Percentiles rank a stretch among this genome's conserved stretches.
Conservation (phyloP, 2,888 invertebrate species). For the Heliconius cydno region DNA sequence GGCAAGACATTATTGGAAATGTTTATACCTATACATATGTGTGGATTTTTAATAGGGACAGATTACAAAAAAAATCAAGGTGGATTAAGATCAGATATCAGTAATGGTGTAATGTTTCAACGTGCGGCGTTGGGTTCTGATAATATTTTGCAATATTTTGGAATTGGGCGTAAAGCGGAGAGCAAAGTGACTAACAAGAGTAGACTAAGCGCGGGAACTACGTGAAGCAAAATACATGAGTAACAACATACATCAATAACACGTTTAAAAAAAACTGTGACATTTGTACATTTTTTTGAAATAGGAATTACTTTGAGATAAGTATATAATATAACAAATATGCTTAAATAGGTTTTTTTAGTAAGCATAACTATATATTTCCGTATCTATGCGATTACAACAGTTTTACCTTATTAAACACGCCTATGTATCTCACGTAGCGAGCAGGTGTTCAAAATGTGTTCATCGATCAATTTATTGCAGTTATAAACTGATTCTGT, state of each 20-base stretch:
- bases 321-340: background rate
- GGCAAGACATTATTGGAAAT: slow-evolving; percentile 31
- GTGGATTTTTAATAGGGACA: background rate
- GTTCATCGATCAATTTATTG: slow-evolving; percentile 21
- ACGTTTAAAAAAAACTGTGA: too few species aligned
- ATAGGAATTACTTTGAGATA: background rate
- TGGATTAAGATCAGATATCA: background rate
- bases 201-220: too few species aligned
- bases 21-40: slow-evolving; percentile 23
- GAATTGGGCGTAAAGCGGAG: background rate
- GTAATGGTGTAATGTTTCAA: background rate
- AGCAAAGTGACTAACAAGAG: too few species aligned
- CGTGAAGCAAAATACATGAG: too few species aligned
- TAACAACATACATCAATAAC: too few species aligned
- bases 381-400: background rate
- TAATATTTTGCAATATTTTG: background rate
- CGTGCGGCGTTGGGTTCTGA: background rate
- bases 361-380: background rate
- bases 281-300: too few species aligned
- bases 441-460: slow-evolving; percentile 22
- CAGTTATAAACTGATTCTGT: slow-evolving; percentile 50
- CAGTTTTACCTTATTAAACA: background rate
- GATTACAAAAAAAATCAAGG: background rate
- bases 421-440: slow-evolving; percentile 17
- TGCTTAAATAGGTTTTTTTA: background rate